A percentile compares a stretch with the other conserved stretches of the same genome.
These are phyloP conservation scores for Neoascia interrupta DNA, from an alignment of 2,888 invertebrate species.

Conservation along the genomic window DNA sequence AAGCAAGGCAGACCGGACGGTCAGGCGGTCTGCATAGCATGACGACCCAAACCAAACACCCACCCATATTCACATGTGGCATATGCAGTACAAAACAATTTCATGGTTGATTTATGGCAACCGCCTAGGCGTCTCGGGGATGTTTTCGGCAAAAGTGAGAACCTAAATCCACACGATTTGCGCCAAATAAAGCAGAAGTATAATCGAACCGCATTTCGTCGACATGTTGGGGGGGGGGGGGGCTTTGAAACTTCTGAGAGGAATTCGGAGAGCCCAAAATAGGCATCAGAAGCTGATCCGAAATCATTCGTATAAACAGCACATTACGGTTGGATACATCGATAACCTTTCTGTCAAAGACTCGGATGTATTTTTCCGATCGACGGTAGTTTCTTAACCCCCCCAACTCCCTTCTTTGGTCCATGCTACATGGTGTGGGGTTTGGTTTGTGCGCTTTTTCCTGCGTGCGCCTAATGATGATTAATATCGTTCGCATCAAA, in stretches of 20 bases:
- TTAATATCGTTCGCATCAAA: conserved; percentile 64
- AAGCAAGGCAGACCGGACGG: neutral
- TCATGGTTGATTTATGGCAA: conserved; percentile 67
- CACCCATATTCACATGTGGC: conserved; percentile 54
- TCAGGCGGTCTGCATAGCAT: too few relatives aligned
- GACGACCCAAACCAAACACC: conserved; percentile 44
- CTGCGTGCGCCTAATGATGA: conserved; percentile 59
- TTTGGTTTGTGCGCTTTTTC: conserved; percentile 7
- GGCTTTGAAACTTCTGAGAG: conserved; percentile 6
- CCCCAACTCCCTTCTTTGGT: neutral
- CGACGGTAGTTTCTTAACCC: neutral
- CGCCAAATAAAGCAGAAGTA: conserved; percentile 47
- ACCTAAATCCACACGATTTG: conserved; percentile 63
- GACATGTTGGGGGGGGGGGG: neutral
- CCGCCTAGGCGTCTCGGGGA: conserved; percentile 29
- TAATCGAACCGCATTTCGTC: conserved; percentile 48
- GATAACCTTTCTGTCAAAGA: conserved; percentile 43
- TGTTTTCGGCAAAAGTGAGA: conserved; percentile 63
- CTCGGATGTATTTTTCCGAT: conserved; percentile 1
- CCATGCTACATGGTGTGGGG: conserved; percentile 25
- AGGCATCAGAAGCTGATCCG: conserved; percentile 29
- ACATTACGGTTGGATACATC: conserved; percentile 57
- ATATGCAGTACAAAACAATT: conserved; percentile 69
- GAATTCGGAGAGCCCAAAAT: conserved; percentile 36
- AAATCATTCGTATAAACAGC: conserved; percentile 46